Evolutionary conservation across 1,140 invertebrate genomes (phyloP).

Genomic region (Penaeus japonicus): DNA sequence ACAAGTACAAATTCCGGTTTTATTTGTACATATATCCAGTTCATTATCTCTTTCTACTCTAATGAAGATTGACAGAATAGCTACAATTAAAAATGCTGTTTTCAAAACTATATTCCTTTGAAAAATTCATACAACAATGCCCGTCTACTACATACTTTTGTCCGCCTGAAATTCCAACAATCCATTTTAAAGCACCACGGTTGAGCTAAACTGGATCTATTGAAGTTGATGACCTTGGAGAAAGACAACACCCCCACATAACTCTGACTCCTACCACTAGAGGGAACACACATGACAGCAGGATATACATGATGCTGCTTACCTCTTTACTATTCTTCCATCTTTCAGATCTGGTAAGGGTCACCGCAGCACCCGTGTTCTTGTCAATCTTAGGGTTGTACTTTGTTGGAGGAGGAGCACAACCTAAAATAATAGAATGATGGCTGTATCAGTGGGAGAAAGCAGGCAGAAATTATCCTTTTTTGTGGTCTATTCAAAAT

Average conservation of each 20-base stretch:
- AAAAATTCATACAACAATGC: too few relatives aligned
- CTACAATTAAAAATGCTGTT: too few relatives aligned
- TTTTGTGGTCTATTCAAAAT: not conserved
- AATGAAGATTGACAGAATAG: too few relatives aligned
- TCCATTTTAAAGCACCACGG: too few relatives aligned
- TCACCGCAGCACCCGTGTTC: not conserved
- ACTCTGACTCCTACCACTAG: not conserved
- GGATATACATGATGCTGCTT: not conserved
- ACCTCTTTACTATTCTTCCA: conserved; percentile 34
- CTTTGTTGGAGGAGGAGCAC: conserved; percentile 35
- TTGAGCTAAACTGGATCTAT: not conserved
- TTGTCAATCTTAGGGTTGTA: conserved; percentile 18
- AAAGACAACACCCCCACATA: not conserved
- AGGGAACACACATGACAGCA: too few relatives aligned
- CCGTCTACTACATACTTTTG: too few relatives aligned
- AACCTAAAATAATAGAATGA: not conserved
- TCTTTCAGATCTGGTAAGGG: not conserved
- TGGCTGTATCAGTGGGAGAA: not conserved
- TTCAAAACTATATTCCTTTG: too few relatives aligned
- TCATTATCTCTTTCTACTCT: too few relatives aligned
- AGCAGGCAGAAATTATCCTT: not conserved
- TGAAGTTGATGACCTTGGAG: not conserved
- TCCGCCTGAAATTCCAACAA: too few relatives aligned
- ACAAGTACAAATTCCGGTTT: too few relatives aligned
- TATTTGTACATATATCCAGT: too few relatives aligned